Evolutionary conservation across 2,113 vertebrate species (phyloP), one percentile per base, ranked within the genome.

Genomic region (Pangasianodon gigas): DNA sequence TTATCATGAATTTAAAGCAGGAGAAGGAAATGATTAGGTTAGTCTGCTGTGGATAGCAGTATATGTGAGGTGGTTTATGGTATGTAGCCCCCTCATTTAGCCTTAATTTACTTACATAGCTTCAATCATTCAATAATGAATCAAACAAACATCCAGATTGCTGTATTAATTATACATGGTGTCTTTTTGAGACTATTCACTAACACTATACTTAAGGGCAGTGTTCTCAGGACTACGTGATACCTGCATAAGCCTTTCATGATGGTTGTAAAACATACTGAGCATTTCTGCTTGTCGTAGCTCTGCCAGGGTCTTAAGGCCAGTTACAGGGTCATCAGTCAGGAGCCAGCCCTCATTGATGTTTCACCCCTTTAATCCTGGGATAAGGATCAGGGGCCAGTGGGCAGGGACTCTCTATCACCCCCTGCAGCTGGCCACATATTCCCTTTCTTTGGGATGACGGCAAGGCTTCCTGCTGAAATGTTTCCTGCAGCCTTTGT

Each of bases 1-100:
- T 52, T 87, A 88, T 65, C 29, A 13, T 44, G 26, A 51, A n/a
- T 58, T 46, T 89, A 16, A 82, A 62, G 44, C 75, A 58, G 6
- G 74, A 87, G 86, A 26, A 19, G 60, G 58, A n/a, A 65, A 29
- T 65, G 79, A 81, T 46, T 84, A 62, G 87, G 41, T 89, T 89
- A 54, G 87, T 69, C 60, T 3, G 6, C 81, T 71, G 32, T 58
- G 18, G 80, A 58, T n/a, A 56, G 58, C n/a, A 26, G 18, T 62
- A 48, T 88, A 52, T 82, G 16, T 83, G 81, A 58, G 18, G 46
- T 21, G 24, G 24, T 79, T 26, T 82, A 32, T 6, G 14, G 10
- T 82, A 21, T 21, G 46, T 29, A 82, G 18, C 58, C 18, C 8
- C 2, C 8, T 83, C 32, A 58, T 58, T 37, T 37, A 83, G 18